A percentile compares a stretch with the other conserved stretches of the same genome.
Conservation (phyloP, 2,888 invertebrate species). For the Lithosia quadra region DNA sequence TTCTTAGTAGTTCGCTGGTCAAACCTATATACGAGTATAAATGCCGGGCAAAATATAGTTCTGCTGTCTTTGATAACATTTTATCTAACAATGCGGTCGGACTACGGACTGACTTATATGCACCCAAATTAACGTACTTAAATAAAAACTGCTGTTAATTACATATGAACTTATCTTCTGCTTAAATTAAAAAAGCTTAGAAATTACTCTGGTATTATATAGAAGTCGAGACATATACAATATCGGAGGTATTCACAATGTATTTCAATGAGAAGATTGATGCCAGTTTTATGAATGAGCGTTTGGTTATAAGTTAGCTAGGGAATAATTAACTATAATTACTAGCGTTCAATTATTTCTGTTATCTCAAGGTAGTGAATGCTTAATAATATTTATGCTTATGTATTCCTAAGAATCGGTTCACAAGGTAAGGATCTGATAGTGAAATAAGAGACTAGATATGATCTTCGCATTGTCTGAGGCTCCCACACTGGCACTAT, state of each 20-base stretch:
- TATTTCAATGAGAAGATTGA: too few species aligned
- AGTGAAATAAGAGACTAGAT: slow-evolving; percentile 38
- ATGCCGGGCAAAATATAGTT: background rate
- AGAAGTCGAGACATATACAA: too few species aligned
- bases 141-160: too few species aligned
- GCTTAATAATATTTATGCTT: slow-evolving; percentile 27
- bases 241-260: too few species aligned
- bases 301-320: background rate
- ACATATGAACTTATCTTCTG: too few species aligned
- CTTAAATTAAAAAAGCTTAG: too few species aligned
- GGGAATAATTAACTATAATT: background rate
- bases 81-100: too few species aligned
- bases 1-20: background rate
- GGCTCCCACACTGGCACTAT: slow-evolving; percentile 25
- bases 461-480: slow-evolving; percentile 38
- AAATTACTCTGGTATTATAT: too few species aligned
- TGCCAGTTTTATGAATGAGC: too few species aligned
- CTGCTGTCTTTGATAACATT: background rate
- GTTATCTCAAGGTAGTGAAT: slow-evolving; percentile 3
- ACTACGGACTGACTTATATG: too few species aligned
- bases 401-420: slow-evolving; percentile 15
- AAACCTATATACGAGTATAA: too few species aligned
- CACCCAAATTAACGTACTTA: too few species aligned
- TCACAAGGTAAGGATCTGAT: slow-evolving; percentile 30
- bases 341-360: background rate